Base-by-base conservation (phyloP, 1,140 invertebrate species). In the Oppia nitens region DNA sequence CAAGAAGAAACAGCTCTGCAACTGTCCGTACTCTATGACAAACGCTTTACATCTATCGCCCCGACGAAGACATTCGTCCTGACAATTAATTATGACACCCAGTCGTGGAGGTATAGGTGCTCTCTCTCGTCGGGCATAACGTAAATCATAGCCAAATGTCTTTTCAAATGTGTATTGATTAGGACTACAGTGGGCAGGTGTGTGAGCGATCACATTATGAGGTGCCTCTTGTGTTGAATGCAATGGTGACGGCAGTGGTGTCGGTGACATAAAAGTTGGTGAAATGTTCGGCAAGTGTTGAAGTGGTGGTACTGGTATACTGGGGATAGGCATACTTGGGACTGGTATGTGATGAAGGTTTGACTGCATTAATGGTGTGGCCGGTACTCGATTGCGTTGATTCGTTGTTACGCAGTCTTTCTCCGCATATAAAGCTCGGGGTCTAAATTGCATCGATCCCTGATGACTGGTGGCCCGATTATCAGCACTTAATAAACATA, bases 61-160 rank as follows among this genome's bases (percentile, higher is more conserved):
- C 17, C 69, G 60, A 26, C 71, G 68, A 32, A 72, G 69, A 62
- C 75, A 76, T 60, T 75, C 71, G 26, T 68, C 64, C 25, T 75
- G 63, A 57, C 74, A 76, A 40, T 74, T 70, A 21, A 65, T 68
- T 11, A 72, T 71, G 40, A 76, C 68, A 17, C 74, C 74, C 17
- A 60, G 17, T 2, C 52, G 29, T 1, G 59, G 45, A 2, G 57
- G 52, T 9, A 75, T 67, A 53, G 73, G 70, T 2, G 62, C 64
- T 29, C 67, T 60, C 53, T 73, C 71, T 24, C 72, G 70, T 47
- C 53, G 60, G 12, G 57, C 62, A 17, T 59, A 59, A 3, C 61
- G 23, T 17, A 66, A 52, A 45, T 71, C 66, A 29, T 70, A 68
- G 20, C 73, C 72, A 57, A 69, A 67, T 2, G 73, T 66, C 63